Base-by-base conservation (phyloP, 1,140 invertebrate species). In the Sitophilus oryzae region DNA sequence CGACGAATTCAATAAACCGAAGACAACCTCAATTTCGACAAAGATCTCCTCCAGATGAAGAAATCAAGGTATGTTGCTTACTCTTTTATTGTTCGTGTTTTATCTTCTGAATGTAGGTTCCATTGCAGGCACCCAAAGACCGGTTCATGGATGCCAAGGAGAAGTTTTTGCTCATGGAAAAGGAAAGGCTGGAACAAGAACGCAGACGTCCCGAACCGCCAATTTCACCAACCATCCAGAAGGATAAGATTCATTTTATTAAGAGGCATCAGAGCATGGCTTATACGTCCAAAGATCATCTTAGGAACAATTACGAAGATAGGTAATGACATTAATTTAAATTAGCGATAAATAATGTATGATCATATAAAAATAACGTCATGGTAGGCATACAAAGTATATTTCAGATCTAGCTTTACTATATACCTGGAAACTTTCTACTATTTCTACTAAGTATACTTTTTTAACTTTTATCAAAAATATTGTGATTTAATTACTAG, bases 101-200 rank as follows among this genome's bases (percentile, higher is more conserved):
- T 30, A 30, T 6, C 25, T 30, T 30, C 25, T 30, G n/a, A n/a
- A n/a, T n/a, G 5, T 11, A 30, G 25, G 11, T 74, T 18, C 11
- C 2, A n/a, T 56, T 56, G 2, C 16, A 56, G 54, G 80, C 82
- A 25, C 86, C 86, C 0, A 77, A 84, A 50, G 86, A 89, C 57
- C 78, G 88, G 34, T 89, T 89, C 68, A 84, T 88, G 61, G 86
- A 89, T 62, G 86, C 87, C 35, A 89, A 89, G 69, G 85, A 89
- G 66, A 89, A 89, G 70, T 89, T 90, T 64, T 77, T 84, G 66
- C 80, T 83, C 18, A 77, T 90, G 73, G 87, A 91, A 70, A 76
- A 81, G 56, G 82, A 86, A 57, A 77, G 82, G 35, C 77, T 81
- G 46, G 75, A 77, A 56, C 69, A 73, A 38, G 77, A 82, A 49